Evolutionary conservation across 1,140 invertebrate genomes (phyloP).

Genomic region (Conus ventricosus): DNA sequence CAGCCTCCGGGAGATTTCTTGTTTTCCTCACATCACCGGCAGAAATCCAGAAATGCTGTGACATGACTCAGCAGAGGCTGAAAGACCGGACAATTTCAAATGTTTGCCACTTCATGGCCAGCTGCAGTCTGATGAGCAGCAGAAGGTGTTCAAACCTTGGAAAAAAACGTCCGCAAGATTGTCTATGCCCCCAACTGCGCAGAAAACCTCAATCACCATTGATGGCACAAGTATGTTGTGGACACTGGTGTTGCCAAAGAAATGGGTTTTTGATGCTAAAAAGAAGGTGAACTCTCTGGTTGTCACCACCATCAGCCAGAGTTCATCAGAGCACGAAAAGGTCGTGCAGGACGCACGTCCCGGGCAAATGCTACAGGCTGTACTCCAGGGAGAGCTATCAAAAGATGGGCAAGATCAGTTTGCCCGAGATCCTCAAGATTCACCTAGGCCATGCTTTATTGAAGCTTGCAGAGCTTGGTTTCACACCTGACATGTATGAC

Average conservation of each 20-base stretch:
- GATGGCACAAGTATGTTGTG: slow-evolving; percentile 69
- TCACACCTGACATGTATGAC: slow-evolving; percentile 63
- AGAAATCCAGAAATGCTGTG: slow-evolving; percentile 67
- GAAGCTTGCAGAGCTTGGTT: slow-evolving; percentile 61
- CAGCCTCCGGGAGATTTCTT: slow-evolving; percentile 94
- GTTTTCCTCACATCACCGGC: slow-evolving; percentile 91
- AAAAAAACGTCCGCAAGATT: slow-evolving; percentile 62
- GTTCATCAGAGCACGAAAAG: slow-evolving; percentile 71
- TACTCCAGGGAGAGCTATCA: slow-evolving; percentile 61
- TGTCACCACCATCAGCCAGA: slow-evolving; percentile 58
- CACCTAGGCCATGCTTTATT: slow-evolving; percentile 64
- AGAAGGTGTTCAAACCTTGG: slow-evolving; percentile 74
- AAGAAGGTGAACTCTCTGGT: slow-evolving; percentile 61
- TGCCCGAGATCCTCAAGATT: slow-evolving; percentile 67
- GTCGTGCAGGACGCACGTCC: slow-evolving; percentile 67
- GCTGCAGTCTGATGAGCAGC: slow-evolving; percentile 95
- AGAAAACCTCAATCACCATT: slow-evolving; percentile 74
- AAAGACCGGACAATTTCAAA: slow-evolving; percentile 32
- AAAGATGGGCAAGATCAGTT: slow-evolving; percentile 49
- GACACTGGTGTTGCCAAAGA: slow-evolving; percentile 71
- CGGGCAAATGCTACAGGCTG: slow-evolving; percentile 67
- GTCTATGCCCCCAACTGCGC: slow-evolving; percentile 73
- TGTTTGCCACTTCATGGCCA: slow-evolving; percentile 92
- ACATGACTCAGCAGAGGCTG: slow-evolving; percentile 43
- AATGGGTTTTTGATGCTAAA: slow-evolving; percentile 63